Evolutionary conservation across 2,797 vertebrate genomes (phyloP).

Genomic region (Tauraco hartlaubi): DNA sequence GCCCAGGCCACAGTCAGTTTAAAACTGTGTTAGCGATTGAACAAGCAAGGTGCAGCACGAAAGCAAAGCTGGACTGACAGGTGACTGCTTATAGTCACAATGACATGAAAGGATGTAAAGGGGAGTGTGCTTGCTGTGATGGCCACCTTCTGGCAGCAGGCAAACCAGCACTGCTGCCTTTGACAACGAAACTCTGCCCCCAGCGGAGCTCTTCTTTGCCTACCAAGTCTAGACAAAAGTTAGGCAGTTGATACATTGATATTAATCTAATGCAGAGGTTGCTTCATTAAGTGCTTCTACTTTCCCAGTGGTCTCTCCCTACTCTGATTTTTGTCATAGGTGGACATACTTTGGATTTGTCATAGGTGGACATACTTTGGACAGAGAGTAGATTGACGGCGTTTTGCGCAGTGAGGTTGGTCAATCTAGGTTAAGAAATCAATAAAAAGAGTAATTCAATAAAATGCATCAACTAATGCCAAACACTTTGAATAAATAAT

Average conservation of each 20-base stretch:
- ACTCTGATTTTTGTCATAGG: neutral
- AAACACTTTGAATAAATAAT: neutral
- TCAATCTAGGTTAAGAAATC: neutral
- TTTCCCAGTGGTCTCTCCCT: neutral
- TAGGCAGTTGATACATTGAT: neutral
- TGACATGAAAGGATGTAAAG: neutral
- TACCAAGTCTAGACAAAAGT: neutral
- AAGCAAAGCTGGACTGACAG: neutral
- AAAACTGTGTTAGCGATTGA: neutral
- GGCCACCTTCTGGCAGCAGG: neutral
- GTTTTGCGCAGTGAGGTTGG: neutral
- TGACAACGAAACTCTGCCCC: neutral
- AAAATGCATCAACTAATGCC: neutral
- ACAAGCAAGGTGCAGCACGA: neutral
- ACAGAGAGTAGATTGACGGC: neutral
- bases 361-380: neutral
- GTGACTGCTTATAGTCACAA: neutral
- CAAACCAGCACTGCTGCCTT: neutral
- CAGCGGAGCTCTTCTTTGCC: neutral
- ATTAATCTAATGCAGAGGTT: neutral
- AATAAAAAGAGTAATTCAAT: neutral
- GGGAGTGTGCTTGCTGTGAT: neutral
- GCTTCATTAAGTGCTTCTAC: neutral
- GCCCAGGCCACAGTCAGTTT: too few species aligned
- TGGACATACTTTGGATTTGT: neutral